Evolutionary conservation across 2,888 invertebrate genomes (phyloP).

Genomic region (Quadroppia sp.): DNA sequence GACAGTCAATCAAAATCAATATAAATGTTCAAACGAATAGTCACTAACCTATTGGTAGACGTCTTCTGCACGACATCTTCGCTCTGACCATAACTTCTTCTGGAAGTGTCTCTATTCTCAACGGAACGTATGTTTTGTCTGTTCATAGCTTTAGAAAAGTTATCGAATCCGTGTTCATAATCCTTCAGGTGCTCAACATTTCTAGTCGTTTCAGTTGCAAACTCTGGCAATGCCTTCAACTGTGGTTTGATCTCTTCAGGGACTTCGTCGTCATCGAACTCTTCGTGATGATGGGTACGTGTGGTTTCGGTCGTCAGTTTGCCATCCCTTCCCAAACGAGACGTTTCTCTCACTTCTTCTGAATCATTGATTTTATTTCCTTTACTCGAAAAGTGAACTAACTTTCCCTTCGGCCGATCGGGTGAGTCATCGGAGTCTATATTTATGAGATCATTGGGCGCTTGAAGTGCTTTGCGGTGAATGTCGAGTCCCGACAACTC

Average conservation of each 20-base stretch:
- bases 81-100: constrained; percentile 5
- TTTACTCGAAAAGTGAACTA: constrained; percentile 47
- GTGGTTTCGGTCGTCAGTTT: constrained; percentile 71
- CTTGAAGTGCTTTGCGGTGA: constrained; percentile 46
- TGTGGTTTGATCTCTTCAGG: constrained; percentile 46
- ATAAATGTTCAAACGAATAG: no score
- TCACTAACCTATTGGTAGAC: constrained; percentile 29
- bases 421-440: constrained; percentile 41
- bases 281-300: constrained; percentile 55
- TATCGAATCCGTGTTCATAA: constrained; percentile 34
- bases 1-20: background rate
- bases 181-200: constrained; percentile 42
- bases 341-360: constrained; percentile 80
- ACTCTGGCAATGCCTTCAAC: constrained; percentile 37
- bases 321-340: constrained; percentile 70
- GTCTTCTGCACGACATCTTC: constrained; percentile 16
- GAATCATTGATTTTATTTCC: constrained; percentile 57
- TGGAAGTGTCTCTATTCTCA: constrained; percentile 18
- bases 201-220: constrained; percentile 6
- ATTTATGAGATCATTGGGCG: constrained; percentile 45
- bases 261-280: constrained; percentile 65
- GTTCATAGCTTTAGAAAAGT: constrained; percentile 25
- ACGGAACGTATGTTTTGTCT: background rate
- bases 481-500: constrained; percentile 47
- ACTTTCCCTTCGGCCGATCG: constrained; percentile 44